Percentiles rank a stretch among this genome's conserved stretches.
Evolutionary conservation across 2,888 invertebrate genomes (phyloP).

Genomic region (Standfussiana lucernea): DNA sequence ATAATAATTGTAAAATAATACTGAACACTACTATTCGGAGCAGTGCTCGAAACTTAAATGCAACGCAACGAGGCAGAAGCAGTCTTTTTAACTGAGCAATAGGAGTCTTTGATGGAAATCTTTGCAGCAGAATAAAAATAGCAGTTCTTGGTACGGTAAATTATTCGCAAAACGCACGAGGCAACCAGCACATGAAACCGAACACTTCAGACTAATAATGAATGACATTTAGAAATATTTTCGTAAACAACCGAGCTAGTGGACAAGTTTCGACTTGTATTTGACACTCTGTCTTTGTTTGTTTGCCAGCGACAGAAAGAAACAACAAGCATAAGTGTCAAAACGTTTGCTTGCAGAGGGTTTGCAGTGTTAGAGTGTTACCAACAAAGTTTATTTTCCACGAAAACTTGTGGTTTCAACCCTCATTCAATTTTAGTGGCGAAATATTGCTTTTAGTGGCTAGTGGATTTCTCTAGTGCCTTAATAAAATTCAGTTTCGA

Average conservation of each 20-base stretch:
- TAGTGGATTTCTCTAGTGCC: background rate
- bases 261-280: conserved; percentile 71
- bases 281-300: conserved; percentile 48
- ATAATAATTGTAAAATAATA: background rate
- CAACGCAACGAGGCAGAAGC: background rate
- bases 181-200: background rate
- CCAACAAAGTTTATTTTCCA: background rate
- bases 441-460: background rate
- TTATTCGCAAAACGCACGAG: conserved; percentile 4
- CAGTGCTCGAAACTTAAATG: conserved; percentile 3
- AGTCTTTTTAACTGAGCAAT: conserved; percentile 11
- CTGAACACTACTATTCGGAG: background rate
- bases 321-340: conserved; percentile 15
- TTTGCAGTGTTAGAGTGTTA: no score
- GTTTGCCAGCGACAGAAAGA: conserved; percentile 44
- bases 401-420: background rate
- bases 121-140: conserved; percentile 11
- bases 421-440: no score
- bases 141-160: conserved; percentile 9
- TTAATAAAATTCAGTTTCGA: background rate
- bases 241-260: conserved; percentile 54
- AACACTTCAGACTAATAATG: conserved; percentile 44
- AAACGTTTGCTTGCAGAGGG: background rate
- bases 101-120: background rate
- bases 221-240: conserved; percentile 48